phyloP scores from a whole-genome alignment of 2,888 invertebrate genomes.

The Ophion obscuratus region DNA sequence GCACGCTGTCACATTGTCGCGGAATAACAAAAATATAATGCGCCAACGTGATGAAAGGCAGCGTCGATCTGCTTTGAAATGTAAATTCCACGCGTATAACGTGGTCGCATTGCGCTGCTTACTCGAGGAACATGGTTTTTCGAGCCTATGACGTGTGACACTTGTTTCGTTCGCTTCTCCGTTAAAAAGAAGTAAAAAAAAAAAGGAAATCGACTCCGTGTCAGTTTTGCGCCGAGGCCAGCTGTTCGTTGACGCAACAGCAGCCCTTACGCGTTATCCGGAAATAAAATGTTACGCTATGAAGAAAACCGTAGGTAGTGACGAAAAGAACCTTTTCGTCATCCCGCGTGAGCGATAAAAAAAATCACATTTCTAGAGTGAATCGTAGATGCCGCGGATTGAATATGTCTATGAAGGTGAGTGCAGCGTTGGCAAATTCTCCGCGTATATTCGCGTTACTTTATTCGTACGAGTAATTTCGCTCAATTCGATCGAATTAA shows the following conservation, averaged over 20 bases:
- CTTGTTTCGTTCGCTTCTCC: constrained; percentile 32
- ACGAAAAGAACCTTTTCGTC: constrained; percentile 50
- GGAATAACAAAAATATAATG: constrained; percentile 6
- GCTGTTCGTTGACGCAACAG: constrained; percentile 54
- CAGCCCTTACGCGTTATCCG: constrained; percentile 32
- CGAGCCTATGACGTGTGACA: constrained; percentile 60
- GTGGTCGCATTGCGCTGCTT: constrained; percentile 2
- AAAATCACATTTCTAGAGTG: not conserved
- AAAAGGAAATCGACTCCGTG: constrained; percentile 3
- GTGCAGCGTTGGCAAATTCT: constrained; percentile 25
- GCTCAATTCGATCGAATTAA: no score
- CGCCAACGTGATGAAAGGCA: not conserved
- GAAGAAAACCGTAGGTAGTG: constrained; percentile 55
- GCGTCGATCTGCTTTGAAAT: constrained; percentile 22
- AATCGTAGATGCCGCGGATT: constrained; percentile 20
- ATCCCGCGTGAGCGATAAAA: constrained; percentile 5
- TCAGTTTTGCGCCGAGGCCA: constrained; percentile 35
- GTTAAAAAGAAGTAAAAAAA: constrained; percentile 26
- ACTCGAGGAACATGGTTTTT: constrained; percentile 15
- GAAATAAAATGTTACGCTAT: constrained; percentile 65
- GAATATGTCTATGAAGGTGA: constrained; percentile 75
- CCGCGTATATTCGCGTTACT: no score
- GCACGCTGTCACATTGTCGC: not conserved
- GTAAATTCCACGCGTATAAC: constrained; percentile 4
- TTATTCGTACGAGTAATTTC: no score